Percentiles rank a stretch among this genome's conserved stretches.
Evolutionary conservation across 2,113 vertebrate genomes (phyloP).

Genomic region (Apus apus): DNA sequence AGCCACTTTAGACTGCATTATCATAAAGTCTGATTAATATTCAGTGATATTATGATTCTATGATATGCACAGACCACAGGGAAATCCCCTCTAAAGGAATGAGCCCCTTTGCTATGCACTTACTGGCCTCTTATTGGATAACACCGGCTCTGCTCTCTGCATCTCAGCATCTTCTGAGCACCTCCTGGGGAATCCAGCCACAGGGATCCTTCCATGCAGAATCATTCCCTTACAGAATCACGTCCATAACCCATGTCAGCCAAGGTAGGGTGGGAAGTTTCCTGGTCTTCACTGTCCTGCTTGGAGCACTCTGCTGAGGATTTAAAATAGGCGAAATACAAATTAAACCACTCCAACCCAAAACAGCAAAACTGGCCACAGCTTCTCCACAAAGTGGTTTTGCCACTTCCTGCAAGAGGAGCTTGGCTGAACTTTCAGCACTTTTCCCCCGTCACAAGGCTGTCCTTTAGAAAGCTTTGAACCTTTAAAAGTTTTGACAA

Average conservation of each 20-base stretch:
- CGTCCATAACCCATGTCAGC: background rate
- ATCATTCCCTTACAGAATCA: background rate
- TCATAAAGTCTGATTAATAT: background rate
- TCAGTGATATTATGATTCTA: too few relatives aligned
- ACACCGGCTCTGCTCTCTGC: background rate
- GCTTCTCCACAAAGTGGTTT: background rate
- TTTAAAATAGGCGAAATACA: background rate
- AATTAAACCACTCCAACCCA: background rate
- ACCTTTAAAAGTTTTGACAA: background rate
- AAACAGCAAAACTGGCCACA: background rate
- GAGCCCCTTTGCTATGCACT: background rate
- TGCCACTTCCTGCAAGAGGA: background rate
- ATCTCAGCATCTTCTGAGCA: background rate
- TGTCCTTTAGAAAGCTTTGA: background rate
- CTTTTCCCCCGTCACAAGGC: background rate
- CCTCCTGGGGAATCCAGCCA: background rate
- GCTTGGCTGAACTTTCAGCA: background rate
- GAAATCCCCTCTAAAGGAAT: background rate
- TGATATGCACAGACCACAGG: background rate
- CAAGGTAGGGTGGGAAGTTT: background rate
- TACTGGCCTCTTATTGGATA: fast-evolving
- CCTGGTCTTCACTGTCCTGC: background rate
- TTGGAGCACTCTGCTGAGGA: background rate
- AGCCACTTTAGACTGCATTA: background rate
- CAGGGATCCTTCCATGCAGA: background rate